Conservation (phyloP, 2,888 invertebrate genomes). For the Oasisia sp. region DNA sequence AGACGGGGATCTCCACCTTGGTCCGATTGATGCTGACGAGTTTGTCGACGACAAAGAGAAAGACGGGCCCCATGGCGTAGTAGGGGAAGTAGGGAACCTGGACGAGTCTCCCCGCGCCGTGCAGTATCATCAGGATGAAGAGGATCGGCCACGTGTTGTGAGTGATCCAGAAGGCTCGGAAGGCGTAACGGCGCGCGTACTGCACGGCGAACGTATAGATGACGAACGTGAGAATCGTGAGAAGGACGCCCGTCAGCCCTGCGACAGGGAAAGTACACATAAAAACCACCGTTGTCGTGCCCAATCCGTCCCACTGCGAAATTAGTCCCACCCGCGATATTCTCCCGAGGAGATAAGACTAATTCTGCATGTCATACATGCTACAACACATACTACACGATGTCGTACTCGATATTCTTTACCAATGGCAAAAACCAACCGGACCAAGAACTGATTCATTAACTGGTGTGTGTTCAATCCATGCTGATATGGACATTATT, state of each 20-base stretch:
- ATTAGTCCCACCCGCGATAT: too few species aligned
- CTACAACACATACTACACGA: too few species aligned
- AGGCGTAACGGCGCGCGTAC: constrained; percentile 69
- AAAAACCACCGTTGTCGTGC: too few species aligned
- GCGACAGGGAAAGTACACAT: constrained; percentile 22
- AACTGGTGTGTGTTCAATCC: too few species aligned
- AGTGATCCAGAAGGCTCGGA: constrained; percentile 72
- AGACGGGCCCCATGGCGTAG: constrained; percentile 71
- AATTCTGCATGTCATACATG: too few species aligned
- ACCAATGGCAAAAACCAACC: too few species aligned
- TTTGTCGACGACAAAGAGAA: constrained; percentile 71
- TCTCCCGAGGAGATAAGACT: too few species aligned
- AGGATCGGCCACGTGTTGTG: constrained; percentile 72
- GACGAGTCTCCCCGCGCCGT: constrained; percentile 72
- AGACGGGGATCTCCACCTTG: constrained; percentile 71
- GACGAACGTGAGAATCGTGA: constrained; percentile 68
- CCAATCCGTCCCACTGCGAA: too few species aligned
- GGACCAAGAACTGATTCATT: too few species aligned
- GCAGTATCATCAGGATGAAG: constrained; percentile 71
- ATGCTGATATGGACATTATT: too few species aligned
- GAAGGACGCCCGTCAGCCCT: constrained; percentile 70
- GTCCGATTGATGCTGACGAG: constrained; percentile 70
- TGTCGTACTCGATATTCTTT: too few species aligned
- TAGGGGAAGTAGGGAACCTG: constrained; percentile 70
- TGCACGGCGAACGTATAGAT: constrained; percentile 70